A percentile compares a stretch with the other conserved stretches of the same genome.
Evolutionary conservation across 2,113 vertebrate species (phyloP).

Genomic region (Ciconia stormi): DNA sequence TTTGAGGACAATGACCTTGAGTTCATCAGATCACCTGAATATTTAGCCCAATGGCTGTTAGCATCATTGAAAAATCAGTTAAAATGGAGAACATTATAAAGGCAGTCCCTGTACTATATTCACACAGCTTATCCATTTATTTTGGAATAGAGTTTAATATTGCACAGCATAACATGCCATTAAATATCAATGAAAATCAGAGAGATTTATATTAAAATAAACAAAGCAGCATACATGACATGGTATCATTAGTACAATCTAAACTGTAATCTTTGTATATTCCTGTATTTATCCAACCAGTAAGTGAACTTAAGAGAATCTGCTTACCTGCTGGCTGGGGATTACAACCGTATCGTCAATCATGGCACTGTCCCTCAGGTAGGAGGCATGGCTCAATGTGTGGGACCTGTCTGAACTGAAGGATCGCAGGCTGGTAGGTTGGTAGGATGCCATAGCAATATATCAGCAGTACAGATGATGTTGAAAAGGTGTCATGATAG

Average conservation of each 20-base stretch:
- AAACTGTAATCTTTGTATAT: background rate
- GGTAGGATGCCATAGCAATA: conserved; percentile 71
- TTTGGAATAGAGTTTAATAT: background rate
- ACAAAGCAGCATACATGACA: background rate
- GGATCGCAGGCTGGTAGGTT: conserved; percentile 82
- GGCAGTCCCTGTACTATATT: background rate
- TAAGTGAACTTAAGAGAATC: background rate
- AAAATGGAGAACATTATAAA: background rate
- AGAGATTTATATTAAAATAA: background rate
- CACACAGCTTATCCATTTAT: background rate
- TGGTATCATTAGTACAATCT: background rate
- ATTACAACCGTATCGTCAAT: conserved; percentile 87
- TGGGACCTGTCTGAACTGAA: conserved; percentile 96
- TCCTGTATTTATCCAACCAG: background rate
- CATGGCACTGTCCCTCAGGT: conserved; percentile 85
- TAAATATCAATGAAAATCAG: background rate
- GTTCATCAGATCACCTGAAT: background rate
- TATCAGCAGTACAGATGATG: conserved; percentile 64
- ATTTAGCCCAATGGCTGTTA: background rate
- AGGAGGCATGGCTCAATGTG: conserved; percentile 88
- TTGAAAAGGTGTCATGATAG: conserved; percentile 69
- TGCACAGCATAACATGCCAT: background rate
- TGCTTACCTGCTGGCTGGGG: conserved; percentile 86
- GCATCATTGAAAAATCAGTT: background rate
- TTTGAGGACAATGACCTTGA: background rate